Evolutionary conservation across 1,140 invertebrate genomes (phyloP).

Genomic region (Adelges cooleyi): DNA sequence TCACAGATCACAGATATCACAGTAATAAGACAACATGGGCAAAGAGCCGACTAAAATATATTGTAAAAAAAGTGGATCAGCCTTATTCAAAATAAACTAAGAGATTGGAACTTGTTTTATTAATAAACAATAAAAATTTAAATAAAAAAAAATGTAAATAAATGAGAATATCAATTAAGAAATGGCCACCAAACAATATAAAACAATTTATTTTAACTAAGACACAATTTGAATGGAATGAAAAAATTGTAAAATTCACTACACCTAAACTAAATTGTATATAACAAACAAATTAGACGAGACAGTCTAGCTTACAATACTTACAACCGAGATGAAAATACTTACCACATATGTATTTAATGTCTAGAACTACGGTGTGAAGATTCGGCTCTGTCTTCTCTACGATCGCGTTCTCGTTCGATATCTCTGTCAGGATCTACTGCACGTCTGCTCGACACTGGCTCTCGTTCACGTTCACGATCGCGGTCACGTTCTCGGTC

Average conservation of each 20-base stretch:
- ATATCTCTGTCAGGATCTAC: conserved; percentile 50
- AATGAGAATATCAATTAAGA: background rate
- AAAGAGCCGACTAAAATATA: background rate
- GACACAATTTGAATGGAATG: too few species aligned
- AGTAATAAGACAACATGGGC: background rate
- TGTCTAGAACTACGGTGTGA: conserved; percentile 45
- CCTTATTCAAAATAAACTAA: background rate
- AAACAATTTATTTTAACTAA: too few species aligned
- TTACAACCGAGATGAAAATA: conserved; percentile 9
- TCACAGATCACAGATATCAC: conserved; percentile 20
- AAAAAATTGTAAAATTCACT: background rate
- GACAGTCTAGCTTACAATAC: conserved; percentile 14
- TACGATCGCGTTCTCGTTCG: conserved; percentile 46
- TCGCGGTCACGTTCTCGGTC: conserved; percentile 49
- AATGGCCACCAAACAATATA: conserved; percentile 1
- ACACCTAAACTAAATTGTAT: background rate
- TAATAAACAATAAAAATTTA: too few species aligned
- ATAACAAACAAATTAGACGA: conserved; percentile 17
- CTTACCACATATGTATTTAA: conserved; percentile 29
- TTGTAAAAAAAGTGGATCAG: conserved; percentile 1
- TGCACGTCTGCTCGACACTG: conserved; percentile 41
- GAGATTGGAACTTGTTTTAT: too few species aligned
- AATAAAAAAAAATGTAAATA: too few species aligned
- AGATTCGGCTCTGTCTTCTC: conserved; percentile 50
- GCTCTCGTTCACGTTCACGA: conserved; percentile 52